Base-by-base conservation (phyloP, 2,888 invertebrate genomes). In the Amblyteles armatorius region DNA sequence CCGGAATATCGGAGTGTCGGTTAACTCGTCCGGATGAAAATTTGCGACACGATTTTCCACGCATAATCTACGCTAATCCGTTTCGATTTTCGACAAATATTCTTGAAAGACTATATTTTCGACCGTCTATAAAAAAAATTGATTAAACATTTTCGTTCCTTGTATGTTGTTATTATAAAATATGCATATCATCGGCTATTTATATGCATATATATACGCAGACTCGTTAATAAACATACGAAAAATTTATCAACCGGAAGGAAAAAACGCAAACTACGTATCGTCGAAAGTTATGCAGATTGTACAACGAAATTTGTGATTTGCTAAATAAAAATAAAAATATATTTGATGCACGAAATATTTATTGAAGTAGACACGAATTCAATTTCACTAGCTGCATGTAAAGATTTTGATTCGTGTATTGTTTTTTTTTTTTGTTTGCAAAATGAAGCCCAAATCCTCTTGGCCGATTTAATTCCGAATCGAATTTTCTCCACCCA, bases 21-120 rank as follows among this genome's bases (percentile, higher is more conserved):
- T 67, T 48, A 77, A 72, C 65, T 57, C 40, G 26, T 48, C 50
- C 11, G 2, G 44, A 67, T 74, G 29, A 68, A 67, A 84, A 80
- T 76, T 80, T 60, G 3, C 80, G 52, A 9, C 40, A 11, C 29
- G 50, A 36, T 77, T 68, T 67, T 19, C 67, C 50, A 44, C 22
- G 26, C 52, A 55, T 71, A 82, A 69, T 65, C 76, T 40, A 0
- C 26, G 4, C 33, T 74, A 50, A 74, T 74, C 44, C 26, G 60
- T 33, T 48, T 33, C 48, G 11, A 26, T 13, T 57, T 11, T 9
- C 11, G 60, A 29, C 63, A 63, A 48, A 48, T 60, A 33, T 48
- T 40, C 60, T 48, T 73, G 48, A 57, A 40, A 22, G 57, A 57
- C 6, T 3, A 57, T 22, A 57, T 19, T 26, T 26, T 57, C 26